Evolutionary conservation across 2,888 invertebrate species (phyloP).

Genomic region (Drosophila colorata): DNA sequence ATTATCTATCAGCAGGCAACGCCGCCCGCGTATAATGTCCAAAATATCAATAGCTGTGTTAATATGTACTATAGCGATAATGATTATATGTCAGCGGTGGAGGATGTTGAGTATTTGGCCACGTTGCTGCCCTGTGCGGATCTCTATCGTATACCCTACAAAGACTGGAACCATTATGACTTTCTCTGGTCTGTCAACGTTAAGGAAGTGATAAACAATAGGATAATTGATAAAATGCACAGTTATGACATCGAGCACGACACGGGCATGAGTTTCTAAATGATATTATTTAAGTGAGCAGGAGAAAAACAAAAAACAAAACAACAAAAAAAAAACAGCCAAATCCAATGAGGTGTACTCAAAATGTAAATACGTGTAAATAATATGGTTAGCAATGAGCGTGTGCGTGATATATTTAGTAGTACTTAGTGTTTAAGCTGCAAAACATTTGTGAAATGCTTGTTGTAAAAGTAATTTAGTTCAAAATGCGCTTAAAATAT

Average conservation of each 20-base stretch:
- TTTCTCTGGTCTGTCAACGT: slow-evolving; percentile 89
- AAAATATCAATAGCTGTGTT: slow-evolving; percentile 87
- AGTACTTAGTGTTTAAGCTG: slow-evolving; percentile 46
- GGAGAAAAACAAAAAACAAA: slow-evolving; percentile 5
- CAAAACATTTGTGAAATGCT: slow-evolving; percentile 65
- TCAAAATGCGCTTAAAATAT: slow-evolving; percentile 30
- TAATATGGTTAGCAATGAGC: slow-evolving; percentile 48
- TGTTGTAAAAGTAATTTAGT: slow-evolving; percentile 31
- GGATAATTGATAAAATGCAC: slow-evolving; percentile 75
- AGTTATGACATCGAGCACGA: slow-evolving; percentile 67
- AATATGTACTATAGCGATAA: slow-evolving; percentile 89
- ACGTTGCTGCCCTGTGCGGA: slow-evolving; percentile 86
- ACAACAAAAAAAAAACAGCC: slow-evolving; percentile 20
- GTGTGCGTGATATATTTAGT: slow-evolving; percentile 61
- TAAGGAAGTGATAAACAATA: slow-evolving; percentile 87
- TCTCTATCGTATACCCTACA: slow-evolving; percentile 85
- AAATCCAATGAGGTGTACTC: slow-evolving; percentile 26
- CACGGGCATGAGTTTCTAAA: slow-evolving; percentile 48
- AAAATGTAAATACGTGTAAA: slow-evolving; percentile 52
- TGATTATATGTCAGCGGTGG: slow-evolving; percentile 88
- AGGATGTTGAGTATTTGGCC: slow-evolving; percentile 86
- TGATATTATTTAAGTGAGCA: slow-evolving; percentile 4
- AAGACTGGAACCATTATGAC: slow-evolving; percentile 89
- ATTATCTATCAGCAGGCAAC: slow-evolving; percentile 86
- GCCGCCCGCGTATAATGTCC: slow-evolving; percentile 88